Conservation (phyloP, 23 tunicate genomes). For the Corella eumyota region DNA sequence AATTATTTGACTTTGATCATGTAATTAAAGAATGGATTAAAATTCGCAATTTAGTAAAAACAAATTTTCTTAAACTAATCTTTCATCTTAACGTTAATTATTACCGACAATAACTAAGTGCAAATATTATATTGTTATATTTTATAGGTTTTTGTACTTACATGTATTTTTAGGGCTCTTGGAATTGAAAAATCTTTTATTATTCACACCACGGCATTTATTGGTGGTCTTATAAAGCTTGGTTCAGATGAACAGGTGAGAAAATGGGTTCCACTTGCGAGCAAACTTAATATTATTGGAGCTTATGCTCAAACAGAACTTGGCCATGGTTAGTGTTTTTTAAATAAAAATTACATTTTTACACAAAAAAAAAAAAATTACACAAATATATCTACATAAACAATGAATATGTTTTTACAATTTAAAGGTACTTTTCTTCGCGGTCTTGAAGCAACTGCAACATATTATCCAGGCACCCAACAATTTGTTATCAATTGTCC, state of each 20-base stretch:
- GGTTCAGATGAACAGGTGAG: conserved; percentile 65
- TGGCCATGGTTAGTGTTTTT: conserved; percentile 95
- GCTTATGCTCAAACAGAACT: conserved; percentile 91
- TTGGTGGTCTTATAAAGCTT: conserved; percentile 41
- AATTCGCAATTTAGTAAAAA: too few species aligned
- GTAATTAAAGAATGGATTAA: too few species aligned
- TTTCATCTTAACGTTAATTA: too few species aligned
- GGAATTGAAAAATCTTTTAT: neutral
- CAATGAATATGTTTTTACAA: too few species aligned
- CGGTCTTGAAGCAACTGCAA: conserved; percentile 63
- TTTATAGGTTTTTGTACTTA: too few species aligned
- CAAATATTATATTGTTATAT: too few species aligned
- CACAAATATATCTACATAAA: too few species aligned
- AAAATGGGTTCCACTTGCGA: conserved; percentile 75
- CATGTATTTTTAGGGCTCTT: neutral
- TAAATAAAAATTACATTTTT: too few species aligned
- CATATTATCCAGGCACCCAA: conserved; percentile 30
- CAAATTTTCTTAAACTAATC: too few species aligned
- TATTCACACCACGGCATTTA: conserved; percentile 3
- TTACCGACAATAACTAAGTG: too few species aligned
- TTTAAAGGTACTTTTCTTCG: conserved; percentile 59
- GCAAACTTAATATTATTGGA: conserved; percentile 53
- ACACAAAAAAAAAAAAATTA: too few species aligned
- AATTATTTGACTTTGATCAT: too few species aligned
- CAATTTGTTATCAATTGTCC: conserved; percentile 83